phyloP scores from a whole-genome alignment of 2,888 invertebrate genomes.

The Apantesis nais region DNA sequence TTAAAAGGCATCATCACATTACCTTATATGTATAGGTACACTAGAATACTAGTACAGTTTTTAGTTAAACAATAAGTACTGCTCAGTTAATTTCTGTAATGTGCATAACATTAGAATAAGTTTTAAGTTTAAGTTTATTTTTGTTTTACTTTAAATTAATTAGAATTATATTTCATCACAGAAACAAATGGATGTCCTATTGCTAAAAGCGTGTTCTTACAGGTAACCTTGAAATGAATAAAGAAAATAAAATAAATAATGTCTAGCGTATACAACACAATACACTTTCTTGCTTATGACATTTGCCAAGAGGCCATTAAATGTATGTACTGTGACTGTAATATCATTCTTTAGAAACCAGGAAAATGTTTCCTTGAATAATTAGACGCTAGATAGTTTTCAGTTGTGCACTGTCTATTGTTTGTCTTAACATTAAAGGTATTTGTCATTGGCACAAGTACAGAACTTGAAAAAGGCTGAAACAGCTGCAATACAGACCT shows the following conservation, averaged over 20 bases:
- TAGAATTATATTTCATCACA: background rate
- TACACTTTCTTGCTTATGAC: background rate
- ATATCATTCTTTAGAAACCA: background rate
- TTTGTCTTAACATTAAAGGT: background rate
- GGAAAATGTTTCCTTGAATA: background rate
- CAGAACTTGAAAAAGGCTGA: background rate
- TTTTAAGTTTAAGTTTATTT: no score
- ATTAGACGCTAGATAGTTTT: background rate
- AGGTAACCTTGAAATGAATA: background rate
- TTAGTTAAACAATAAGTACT: background rate
- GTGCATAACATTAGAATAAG: no score
- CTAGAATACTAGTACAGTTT: background rate
- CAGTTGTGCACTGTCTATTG: background rate
- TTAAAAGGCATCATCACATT: background rate
- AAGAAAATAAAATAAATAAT: background rate
- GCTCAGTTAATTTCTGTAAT: background rate
- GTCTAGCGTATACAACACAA: no score
- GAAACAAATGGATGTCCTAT: background rate
- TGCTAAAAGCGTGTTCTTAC: background rate
- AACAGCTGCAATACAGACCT: constrained; percentile 77
- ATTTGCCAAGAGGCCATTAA: no score
- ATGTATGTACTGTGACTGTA: background rate
- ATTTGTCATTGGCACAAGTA: background rate
- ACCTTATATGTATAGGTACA: background rate
- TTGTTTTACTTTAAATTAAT: no score